Percentiles rank a stretch among this genome's conserved stretches.
These are phyloP conservation scores for Prunella fulvescens DNA, from an alignment of 2,113 vertebrate species.

Conservation along the genomic window DNA sequence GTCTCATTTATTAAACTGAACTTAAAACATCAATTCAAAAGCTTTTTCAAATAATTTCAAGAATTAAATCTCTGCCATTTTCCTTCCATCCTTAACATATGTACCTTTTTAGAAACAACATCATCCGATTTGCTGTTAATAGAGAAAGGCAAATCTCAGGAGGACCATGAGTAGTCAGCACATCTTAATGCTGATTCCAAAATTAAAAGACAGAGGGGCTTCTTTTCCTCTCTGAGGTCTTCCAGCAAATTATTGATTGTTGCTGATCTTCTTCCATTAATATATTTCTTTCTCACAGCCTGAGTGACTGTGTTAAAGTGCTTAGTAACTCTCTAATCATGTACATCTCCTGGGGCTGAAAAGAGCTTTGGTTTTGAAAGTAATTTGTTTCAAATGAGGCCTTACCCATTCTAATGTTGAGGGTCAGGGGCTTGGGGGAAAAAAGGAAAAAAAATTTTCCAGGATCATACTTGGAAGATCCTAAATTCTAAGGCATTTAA, in stretches of 20 bases:
- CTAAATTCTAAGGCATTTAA: not conserved
- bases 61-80: not conserved
- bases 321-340: constrained; percentile 30
- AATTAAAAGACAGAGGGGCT: not conserved
- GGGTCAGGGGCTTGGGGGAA: not conserved
- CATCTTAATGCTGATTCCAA: not conserved
- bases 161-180: not conserved
- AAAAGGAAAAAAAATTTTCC: not conserved
- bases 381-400: constrained; percentile 37
- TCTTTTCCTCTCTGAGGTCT: not conserved
- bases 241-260: constrained; percentile 20
- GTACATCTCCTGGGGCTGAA: not conserved
- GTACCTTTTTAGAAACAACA: not conserved
- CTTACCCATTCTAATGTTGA: not conserved
- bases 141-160: not conserved
- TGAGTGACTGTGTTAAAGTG: not conserved
- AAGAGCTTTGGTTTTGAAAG: not conserved
- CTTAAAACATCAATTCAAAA: not conserved
- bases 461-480: not conserved
- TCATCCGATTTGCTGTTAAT: not conserved
- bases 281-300: constrained; percentile 10
- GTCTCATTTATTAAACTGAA: not conserved
- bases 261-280: constrained; percentile 15
- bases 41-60: not conserved
- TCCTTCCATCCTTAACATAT: not conserved